Percentiles rank a stretch among this genome's conserved stretches.
Evolutionary conservation across 2,797 vertebrate species (phyloP).

Genomic region (Crenuchus spilurus): DNA sequence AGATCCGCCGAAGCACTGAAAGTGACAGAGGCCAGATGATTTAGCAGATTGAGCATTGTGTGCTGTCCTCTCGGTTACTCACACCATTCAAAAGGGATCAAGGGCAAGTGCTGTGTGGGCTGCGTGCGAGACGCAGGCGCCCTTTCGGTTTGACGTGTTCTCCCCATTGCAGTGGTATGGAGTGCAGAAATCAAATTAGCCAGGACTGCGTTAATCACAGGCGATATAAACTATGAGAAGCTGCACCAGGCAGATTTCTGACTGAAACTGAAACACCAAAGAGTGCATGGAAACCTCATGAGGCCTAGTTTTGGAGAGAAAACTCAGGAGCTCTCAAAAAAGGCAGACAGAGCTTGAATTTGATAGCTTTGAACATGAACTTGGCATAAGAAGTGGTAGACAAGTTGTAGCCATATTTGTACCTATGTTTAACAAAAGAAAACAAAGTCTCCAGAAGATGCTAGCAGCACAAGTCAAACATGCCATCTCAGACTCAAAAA

Average conservation of each 20-base stretch:
- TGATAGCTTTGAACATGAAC: background rate
- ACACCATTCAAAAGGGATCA: conserved; percentile 19
- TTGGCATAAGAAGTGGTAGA: background rate
- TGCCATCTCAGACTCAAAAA: background rate
- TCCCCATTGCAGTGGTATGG: background rate
- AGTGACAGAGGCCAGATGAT: conserved; percentile 27
- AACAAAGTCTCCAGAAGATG: background rate
- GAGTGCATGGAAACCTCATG: background rate
- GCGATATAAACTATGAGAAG: background rate
- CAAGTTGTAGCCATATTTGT: background rate
- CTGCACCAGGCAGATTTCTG: background rate
- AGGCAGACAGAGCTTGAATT: background rate
- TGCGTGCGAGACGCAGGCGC: background rate
- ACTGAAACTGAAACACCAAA: background rate
- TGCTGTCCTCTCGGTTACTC: conserved; percentile 12
- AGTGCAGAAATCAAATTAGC: conserved; percentile 1
- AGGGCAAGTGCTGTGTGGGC: conserved; percentile 22
- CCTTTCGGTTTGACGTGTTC: background rate
- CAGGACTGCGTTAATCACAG: conserved; percentile 7
- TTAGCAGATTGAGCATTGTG: conserved; percentile 27
- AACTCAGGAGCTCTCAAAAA: background rate
- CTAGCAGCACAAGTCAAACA: background rate
- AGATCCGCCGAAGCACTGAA: conserved; percentile 51
- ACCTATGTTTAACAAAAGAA: conserved; percentile 6
- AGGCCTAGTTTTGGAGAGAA: background rate